Evolutionary conservation across 1,140 invertebrate species (phyloP).

Genomic region (Pogonognathellus flavescens): DNA sequence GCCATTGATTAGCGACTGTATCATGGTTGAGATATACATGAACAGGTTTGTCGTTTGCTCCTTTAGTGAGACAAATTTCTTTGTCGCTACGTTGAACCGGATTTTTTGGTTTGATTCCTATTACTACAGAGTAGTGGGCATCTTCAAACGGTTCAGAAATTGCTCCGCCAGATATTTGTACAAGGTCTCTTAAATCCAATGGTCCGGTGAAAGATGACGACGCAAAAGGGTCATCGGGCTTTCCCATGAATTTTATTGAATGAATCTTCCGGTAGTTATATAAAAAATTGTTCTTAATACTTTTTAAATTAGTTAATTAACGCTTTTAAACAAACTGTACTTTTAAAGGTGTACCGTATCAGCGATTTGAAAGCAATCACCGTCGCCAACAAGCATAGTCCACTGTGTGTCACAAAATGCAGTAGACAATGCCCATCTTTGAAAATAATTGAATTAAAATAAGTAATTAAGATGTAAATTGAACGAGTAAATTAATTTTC

Average conservation of each 20-base stretch:
- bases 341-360: no score
- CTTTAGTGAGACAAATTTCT: background rate
- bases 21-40: slow-evolving; percentile 42
- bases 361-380: slow-evolving; percentile 29
- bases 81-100: slow-evolving; percentile 7
- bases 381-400: slow-evolving; percentile 27
- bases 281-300: background rate
- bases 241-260: slow-evolving; percentile 44
- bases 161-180: background rate
- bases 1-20: slow-evolving; percentile 9
- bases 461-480: background rate
- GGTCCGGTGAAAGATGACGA: slow-evolving; percentile 1
- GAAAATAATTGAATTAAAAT: background rate
- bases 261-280: background rate
- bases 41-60: slow-evolving; percentile 1
- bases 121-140: background rate
- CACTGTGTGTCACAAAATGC: slow-evolving; percentile 26
- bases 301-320: no score
- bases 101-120: slow-evolving; percentile 37
- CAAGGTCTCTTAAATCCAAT: background rate
- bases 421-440: slow-evolving; percentile 35
- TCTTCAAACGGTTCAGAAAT: background rate
- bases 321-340: no score
- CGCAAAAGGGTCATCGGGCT: slow-evolving; percentile 33
- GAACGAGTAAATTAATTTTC: no score